Base-by-base conservation (phyloP, 2,113 vertebrate species). In the Clupea harengus region DNA sequence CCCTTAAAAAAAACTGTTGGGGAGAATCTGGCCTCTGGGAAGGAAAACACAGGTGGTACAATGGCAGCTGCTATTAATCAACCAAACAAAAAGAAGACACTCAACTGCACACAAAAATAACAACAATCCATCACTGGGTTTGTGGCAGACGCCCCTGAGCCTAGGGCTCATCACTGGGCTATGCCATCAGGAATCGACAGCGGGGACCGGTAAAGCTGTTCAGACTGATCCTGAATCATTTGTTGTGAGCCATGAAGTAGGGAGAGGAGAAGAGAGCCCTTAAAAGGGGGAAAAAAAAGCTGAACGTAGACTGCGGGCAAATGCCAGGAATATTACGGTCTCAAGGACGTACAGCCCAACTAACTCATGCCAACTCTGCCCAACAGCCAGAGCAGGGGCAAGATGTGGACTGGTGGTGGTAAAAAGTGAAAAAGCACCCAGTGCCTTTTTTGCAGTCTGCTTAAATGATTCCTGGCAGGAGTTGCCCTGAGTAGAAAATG, bases 251-350 rank as follows among this genome's bases (percentile, higher is more conserved):
- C 11, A 75, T 39, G 15, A 75, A 75, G 9, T n/a, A n/a, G 39
- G 67, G 67, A 0, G 67, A 39, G 28, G 39, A 32, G 28, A 11
- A 75, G 67, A 28, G 20, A 32, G 67, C 28, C 25, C n/a, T 28
- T 4, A 32, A 86, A 57, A 18, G 22, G 85, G 44, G 32, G 64
- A 83, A 45, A 54, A 54, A 82, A 47, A 60, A 32, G 28, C 87
- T 60, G 84, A 88, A 83, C 86, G 25, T 57, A 86, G 85, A 72
- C 81, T 45, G 86, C 81, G 87, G 86, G 83, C 86, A 81, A 75
- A 67, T 83, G 86, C 89, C 86, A 86, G 85, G 85, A 88, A 67
- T 57, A 89, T 89, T 89, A 89, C 87, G 85, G 86, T 88, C 86
- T 86, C 20, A 72, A 85, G 86, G 88, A 85, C 88, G 85, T 28